These are phyloP conservation scores for Alfaro cultratus DNA, from an alignment of 2,797 vertebrate species.

Conservation along the genomic window DNA sequence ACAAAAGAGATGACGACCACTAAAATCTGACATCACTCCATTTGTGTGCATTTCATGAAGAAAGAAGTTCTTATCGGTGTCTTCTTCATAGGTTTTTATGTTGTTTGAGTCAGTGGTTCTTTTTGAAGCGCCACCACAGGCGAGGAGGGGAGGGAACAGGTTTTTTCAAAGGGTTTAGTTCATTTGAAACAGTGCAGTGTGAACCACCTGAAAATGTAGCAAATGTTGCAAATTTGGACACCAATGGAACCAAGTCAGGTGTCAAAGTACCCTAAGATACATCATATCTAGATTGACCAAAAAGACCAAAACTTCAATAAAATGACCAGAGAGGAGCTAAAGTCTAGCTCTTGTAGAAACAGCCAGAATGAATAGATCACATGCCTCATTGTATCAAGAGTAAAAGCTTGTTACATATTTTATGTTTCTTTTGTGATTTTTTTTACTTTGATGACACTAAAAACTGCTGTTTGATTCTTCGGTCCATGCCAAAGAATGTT, in stretches of 20 bases:
- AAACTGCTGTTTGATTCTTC: not conserved
- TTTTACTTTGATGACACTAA: not conserved
- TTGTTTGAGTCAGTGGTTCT: not conserved
- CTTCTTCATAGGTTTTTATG: not conserved
- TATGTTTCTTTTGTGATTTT: not conserved
- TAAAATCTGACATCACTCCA: not conserved
- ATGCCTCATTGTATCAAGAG: not conserved
- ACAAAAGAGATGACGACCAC: not conserved
- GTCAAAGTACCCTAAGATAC: not conserved
- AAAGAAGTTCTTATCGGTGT: not conserved
- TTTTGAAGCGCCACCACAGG: not conserved
- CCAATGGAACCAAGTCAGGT: not conserved
- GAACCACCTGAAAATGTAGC: not conserved
- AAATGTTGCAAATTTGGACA: not conserved
- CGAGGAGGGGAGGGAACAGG: not conserved
- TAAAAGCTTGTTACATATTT: not conserved
- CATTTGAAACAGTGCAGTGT: not conserved
- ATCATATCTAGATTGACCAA: not conserved
- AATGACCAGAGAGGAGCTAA: not conserved
- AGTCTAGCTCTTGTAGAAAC: not conserved
- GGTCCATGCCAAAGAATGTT: not conserved
- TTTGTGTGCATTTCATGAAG: not conserved
- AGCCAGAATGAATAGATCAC: not conserved
- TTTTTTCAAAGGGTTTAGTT: not conserved
- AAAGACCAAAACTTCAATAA: not conserved